These are phyloP conservation scores for Gymnocypris eckloni DNA, from an alignment of 2,797 vertebrate species.

Conservation along the genomic window DNA sequence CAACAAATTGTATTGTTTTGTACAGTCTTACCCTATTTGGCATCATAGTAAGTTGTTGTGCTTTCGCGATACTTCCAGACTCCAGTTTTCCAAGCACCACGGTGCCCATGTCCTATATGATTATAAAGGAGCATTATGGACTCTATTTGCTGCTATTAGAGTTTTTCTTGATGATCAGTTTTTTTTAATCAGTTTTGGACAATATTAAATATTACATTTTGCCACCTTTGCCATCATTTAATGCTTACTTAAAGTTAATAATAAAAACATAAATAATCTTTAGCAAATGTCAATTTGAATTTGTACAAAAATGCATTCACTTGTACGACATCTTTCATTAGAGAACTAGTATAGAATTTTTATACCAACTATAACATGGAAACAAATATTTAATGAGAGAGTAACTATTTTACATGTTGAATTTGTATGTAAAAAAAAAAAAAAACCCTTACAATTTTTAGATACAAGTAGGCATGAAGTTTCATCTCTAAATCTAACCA, in stretches of 20 bases:
- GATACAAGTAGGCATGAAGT: neutral
- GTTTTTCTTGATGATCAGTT: neutral
- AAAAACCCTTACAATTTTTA: neutral
- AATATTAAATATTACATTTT: neutral
- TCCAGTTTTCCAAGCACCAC: slow-evolving; percentile 98
- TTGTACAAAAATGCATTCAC: neutral
- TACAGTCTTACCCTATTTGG: slow-evolving; percentile 91
- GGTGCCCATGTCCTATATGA: slow-evolving; percentile 94
- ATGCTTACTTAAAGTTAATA: neutral
- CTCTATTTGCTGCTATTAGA: neutral
- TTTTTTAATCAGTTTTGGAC: neutral
- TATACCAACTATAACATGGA: neutral
- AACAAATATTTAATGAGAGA: neutral
- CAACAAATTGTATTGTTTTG: neutral
- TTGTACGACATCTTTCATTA: too few species aligned
- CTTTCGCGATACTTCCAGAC: slow-evolving; percentile 95
- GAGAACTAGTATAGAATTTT: neutral
- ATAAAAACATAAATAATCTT: neutral
- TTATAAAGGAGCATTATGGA: neutral
- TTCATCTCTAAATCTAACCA: too few species aligned
- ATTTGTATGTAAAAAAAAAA: neutral
- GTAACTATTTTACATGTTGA: neutral
- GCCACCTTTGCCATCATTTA: neutral
- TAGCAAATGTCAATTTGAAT: neutral
- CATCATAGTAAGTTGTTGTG: slow-evolving; percentile 99